These are phyloP conservation scores for Agrilus biguttatus DNA, from an alignment of 2,888 invertebrate species.

Conservation along the genomic window DNA sequence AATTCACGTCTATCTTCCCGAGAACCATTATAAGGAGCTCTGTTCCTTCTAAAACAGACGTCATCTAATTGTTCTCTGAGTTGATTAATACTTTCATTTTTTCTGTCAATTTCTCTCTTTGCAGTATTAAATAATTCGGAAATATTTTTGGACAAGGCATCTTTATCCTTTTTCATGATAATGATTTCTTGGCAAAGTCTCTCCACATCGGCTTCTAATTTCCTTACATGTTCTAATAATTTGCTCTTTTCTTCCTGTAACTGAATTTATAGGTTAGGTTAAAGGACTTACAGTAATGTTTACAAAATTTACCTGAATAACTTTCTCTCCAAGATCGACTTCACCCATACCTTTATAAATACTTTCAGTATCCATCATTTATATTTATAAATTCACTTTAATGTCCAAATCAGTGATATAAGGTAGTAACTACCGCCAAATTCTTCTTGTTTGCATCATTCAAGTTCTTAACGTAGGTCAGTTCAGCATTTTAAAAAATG, in stretches of 20 bases:
- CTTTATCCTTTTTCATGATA: conserved; percentile 21
- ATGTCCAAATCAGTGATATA: too few relatives aligned
- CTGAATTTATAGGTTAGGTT: conserved; percentile 15
- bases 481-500: too few relatives aligned
- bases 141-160: conserved; percentile 28
- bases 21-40: too few relatives aligned
- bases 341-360: conserved; percentile 30
- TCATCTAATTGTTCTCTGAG: conserved; percentile 28
- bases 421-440: too few relatives aligned
- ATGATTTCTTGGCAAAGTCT: conserved; percentile 17
- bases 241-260: conserved; percentile 18
- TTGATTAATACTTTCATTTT: conserved; percentile 31
- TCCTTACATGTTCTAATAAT: conserved; percentile 13
- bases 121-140: conserved; percentile 35
- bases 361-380: conserved; percentile 20
- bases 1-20: too few relatives aligned
- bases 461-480: too few relatives aligned
- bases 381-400: too few relatives aligned
- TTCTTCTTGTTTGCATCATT: too few relatives aligned
- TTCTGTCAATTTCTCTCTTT: conserved; percentile 33
- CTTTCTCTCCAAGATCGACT: conserved; percentile 17
- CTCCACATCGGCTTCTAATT: conserved; percentile 19
- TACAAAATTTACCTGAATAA: conserved; percentile 15
- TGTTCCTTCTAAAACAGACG: conserved; percentile 16
- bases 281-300: conserved; percentile 5